Conservation (phyloP, 2,113 vertebrate species). For the Oncorhynchus nerka region DNA sequence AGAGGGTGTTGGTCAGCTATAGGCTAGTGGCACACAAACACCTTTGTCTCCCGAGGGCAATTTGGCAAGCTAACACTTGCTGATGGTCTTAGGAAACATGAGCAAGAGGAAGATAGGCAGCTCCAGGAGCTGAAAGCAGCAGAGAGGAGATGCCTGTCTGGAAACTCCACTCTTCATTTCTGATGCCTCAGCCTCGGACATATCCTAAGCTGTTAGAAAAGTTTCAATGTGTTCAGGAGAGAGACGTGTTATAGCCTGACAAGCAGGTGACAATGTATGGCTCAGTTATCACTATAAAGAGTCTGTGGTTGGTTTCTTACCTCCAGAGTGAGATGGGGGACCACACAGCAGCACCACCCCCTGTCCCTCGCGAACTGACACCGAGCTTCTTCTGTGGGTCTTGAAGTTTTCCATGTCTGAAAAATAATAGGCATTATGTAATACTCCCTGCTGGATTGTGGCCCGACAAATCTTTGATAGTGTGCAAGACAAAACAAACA, state of each 20-base stretch:
- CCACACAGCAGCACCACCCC: constrained; percentile 95
- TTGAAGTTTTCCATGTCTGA: constrained; percentile 96
- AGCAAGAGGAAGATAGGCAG: no score
- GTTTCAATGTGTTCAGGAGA: neutral
- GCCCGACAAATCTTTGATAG: neutral
- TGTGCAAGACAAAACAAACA: neutral
- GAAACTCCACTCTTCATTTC: neutral
- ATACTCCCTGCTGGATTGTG: neutral
- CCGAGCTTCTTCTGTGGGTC: constrained; percentile 85
- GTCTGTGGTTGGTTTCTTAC: constrained; percentile 54
- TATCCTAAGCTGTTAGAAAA: neutral
- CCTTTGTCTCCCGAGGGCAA: constrained; percentile 16
- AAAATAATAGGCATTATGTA: constrained; percentile 41
- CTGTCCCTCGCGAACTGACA: constrained; percentile 92
- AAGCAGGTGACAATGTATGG: neutral
- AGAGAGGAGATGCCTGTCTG: neutral
- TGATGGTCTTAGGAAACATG: no score
- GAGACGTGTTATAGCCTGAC: neutral
- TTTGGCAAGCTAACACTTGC: no score
- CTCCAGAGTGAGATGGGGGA: constrained; percentile 91
- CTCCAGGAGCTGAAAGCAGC: no score
- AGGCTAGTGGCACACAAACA: constrained; percentile 30
- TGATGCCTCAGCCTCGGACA: neutral
- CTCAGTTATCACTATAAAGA: neutral
- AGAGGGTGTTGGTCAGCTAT: constrained; percentile 31